Conservation (phyloP, 1,140 invertebrate species). For the Caenorhabditis briggsae region DNA sequence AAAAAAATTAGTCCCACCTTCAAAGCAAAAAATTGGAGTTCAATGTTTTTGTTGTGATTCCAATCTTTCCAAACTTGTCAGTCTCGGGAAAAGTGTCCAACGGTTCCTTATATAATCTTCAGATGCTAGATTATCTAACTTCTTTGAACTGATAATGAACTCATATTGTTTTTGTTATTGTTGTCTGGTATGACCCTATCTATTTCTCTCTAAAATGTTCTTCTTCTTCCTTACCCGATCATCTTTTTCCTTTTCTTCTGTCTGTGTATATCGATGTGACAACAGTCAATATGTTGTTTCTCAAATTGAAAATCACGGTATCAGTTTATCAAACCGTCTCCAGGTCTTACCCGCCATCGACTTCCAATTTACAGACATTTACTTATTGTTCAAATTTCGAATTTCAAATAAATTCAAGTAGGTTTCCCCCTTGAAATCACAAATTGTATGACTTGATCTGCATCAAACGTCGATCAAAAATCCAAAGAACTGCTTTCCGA, state of each 20-base stretch:
- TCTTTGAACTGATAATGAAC: too few species aligned
- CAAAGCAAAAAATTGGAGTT: too few species aligned
- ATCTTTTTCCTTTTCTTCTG: conserved; percentile 4
- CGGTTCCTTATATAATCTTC: too few species aligned
- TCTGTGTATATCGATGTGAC: conserved; percentile 8
- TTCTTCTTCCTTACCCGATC: neutral
- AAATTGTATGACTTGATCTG: neutral
- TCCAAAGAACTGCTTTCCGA: conserved; percentile 15
- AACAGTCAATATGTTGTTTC: conserved; percentile 38
- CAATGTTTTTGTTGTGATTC: too few species aligned
- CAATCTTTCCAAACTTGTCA: too few species aligned
- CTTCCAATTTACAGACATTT: neutral
- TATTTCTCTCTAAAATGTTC: neutral
- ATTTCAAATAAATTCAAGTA: too few species aligned
- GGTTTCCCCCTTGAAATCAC: neutral
- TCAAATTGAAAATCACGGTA: conserved; percentile 18
- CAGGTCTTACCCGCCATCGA: neutral
- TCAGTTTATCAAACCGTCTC: conserved; percentile 38
- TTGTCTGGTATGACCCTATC: too few species aligned
- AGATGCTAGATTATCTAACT: too few species aligned
- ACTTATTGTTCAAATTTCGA: neutral
- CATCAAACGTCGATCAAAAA: neutral
- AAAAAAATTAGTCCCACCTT: too few species aligned
- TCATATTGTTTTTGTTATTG: too few species aligned
- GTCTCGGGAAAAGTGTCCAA: too few species aligned